Percentiles rank a stretch among this genome's conserved stretches.
phyloP scores from a whole-genome alignment of 2,797 vertebrate species.

The Garrulus glandarius region DNA sequence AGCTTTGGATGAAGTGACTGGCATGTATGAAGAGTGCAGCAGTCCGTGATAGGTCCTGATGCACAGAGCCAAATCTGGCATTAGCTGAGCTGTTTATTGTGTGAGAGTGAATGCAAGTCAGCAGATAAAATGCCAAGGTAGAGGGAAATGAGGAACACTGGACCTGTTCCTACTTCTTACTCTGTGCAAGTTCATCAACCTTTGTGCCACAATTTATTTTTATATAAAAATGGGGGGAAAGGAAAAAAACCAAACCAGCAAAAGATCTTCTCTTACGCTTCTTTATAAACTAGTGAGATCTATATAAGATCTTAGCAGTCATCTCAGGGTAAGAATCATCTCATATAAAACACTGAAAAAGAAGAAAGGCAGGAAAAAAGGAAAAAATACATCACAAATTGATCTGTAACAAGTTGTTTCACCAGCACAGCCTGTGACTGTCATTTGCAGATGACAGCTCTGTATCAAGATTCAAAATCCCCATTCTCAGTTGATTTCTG shows the following conservation, averaged over 20 bases:
- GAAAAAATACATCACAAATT: not conserved
- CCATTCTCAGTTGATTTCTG: not conserved
- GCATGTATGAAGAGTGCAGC: fast-evolving
- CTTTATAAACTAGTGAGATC: not conserved
- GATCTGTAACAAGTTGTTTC: not conserved
- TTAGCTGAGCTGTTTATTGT: not conserved
- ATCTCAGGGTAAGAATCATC: not conserved
- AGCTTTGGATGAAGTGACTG: not conserved
- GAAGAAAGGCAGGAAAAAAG: not conserved
- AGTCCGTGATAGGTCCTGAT: not conserved
- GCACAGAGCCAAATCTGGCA: not conserved
- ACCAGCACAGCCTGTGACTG: not conserved
- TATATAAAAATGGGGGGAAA: not conserved
- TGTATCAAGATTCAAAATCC: not conserved
- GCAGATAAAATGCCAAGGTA: not conserved
- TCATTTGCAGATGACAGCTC: not conserved
- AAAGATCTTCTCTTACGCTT: not conserved
- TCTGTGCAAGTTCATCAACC: not conserved
- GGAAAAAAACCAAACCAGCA: not conserved
- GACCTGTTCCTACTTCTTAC: not conserved
- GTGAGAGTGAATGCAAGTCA: not conserved
- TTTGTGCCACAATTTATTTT: not conserved
- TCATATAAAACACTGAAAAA: not conserved
- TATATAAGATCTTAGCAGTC: not conserved
- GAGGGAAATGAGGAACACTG: not conserved